These are phyloP conservation scores for Bradynema listronoti DNA, from an alignment of 1,140 invertebrate species.

Conservation along the genomic window DNA sequence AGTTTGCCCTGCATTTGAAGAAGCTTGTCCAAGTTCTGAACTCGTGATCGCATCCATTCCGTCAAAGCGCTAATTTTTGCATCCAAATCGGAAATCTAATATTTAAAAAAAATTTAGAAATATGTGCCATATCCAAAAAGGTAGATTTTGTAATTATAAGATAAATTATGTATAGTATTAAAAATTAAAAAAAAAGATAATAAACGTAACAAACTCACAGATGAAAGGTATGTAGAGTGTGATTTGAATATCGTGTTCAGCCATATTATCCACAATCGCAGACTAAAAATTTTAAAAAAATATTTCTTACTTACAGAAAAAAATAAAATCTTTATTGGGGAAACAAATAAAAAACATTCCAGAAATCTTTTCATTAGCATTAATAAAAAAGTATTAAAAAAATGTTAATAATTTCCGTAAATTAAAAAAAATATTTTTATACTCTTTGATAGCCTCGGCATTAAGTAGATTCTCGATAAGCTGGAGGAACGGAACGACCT, in stretches of 20 bases:
- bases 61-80: slow-evolving; percentile 5
- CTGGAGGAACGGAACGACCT: slow-evolving; percentile 6
- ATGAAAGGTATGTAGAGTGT: slow-evolving; percentile 10
- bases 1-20: slow-evolving; percentile 12
- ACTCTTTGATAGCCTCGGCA: slow-evolving; percentile 6
- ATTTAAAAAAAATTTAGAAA: not conserved
- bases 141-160: too few relatives aligned
- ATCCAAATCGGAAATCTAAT: slow-evolving; percentile 15
- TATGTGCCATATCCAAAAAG: too few relatives aligned
- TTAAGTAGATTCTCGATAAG: slow-evolving; percentile 3
- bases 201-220: not conserved
- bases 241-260: slow-evolving; percentile 8
- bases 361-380: slow-evolving; percentile 1
- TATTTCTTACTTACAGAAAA: not conserved
- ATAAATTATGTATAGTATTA: too few relatives aligned
- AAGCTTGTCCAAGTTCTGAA: slow-evolving; percentile 16
- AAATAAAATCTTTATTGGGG: not conserved
- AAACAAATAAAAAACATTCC: not conserved
- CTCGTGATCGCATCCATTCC: slow-evolving; percentile 14
- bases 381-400: not conserved
- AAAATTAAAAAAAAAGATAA: not conserved
- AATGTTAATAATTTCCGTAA: not conserved
- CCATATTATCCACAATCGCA: slow-evolving; percentile 9
- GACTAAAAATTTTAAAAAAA: slow-evolving; percentile 2
- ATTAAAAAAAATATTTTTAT: not conserved